Percentiles rank a stretch among this genome's conserved stretches.
Conservation (phyloP, 2,888 invertebrate genomes). For the Escarpia spicata region DNA sequence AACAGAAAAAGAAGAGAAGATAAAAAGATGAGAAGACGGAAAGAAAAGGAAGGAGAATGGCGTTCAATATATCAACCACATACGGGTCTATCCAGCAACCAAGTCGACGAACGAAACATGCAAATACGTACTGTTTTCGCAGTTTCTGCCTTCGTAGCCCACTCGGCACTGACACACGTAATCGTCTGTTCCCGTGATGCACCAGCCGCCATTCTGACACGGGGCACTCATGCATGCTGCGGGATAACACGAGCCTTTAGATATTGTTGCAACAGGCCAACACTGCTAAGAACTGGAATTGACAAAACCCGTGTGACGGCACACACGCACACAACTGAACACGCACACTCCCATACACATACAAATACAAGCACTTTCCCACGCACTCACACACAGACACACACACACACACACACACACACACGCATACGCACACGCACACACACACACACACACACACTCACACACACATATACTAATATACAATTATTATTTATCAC, state of each 20-base stretch:
- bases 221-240: conserved; percentile 19
- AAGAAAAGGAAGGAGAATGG: background rate
- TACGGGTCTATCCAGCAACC: background rate
- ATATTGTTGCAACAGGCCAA: background rate
- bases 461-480: too few relatives aligned
- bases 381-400: too few relatives aligned
- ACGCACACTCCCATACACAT: too few relatives aligned
- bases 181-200: background rate
- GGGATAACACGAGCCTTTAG: background rate
- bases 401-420: too few relatives aligned
- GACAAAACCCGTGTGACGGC: background rate
- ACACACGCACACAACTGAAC: background rate
- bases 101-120: background rate
- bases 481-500: background rate
- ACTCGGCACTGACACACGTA: conserved; percentile 21
- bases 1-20: too few relatives aligned
- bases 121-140: conserved; percentile 22
- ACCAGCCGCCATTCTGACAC: conserved; percentile 26
- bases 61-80: background rate
- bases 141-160: conserved; percentile 21
- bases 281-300: background rate
- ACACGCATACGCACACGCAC: too few relatives aligned
- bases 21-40: background rate
- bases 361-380: too few relatives aligned
- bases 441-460: too few relatives aligned